A percentile compares a stretch with the other conserved stretches of the same genome.
Conservation (phyloP, 2,113 vertebrate species). For the Sinocyclocheilus grahami region DNA sequence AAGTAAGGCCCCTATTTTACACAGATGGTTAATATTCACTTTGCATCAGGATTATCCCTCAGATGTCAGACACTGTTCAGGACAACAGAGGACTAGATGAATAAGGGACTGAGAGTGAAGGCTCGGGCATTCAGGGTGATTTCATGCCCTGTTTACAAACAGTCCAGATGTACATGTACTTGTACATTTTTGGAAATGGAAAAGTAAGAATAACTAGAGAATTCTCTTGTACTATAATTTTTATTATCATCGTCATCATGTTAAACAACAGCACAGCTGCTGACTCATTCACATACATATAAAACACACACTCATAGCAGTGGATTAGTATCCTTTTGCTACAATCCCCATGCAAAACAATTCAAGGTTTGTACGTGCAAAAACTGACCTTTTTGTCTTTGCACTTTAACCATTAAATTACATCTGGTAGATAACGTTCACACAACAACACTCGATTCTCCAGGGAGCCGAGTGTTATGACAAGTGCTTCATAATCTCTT, state of each 20-base stretch:
- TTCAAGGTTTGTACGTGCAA: conserved; percentile 39
- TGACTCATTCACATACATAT: conserved; percentile 37
- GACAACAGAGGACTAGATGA: conserved; percentile 24
- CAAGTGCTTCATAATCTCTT: conserved; percentile 15
- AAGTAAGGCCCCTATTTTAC: conserved; percentile 57
- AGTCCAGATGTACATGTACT: conserved; percentile 6
- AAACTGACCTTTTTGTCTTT: conserved; percentile 22
- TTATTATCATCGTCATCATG: conserved; percentile 60
- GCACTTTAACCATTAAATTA: conserved; percentile 12
- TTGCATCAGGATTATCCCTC: conserved; percentile 50
- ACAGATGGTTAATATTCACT: conserved; percentile 59
- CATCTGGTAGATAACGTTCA: background rate
- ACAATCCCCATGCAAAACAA: conserved; percentile 55
- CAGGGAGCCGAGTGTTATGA: conserved; percentile 23
- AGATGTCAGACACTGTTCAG: conserved; percentile 20
- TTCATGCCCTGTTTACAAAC: conserved; percentile 41
- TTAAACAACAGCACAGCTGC: conserved; percentile 74
- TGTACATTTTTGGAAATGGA: conserved; percentile 4
- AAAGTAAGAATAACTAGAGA: conserved; percentile 13
- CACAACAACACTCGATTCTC: conserved; percentile 15
- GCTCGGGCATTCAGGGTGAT: conserved; percentile 35
- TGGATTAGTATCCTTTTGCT: conserved; percentile 61
- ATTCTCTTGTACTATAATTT: conserved; percentile 53
- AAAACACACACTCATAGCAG: conserved; percentile 32
- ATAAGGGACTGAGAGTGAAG: conserved; percentile 30